These are phyloP conservation scores for Cantharis lateralis DNA, from an alignment of 2,888 invertebrate species.

Conservation along the genomic window DNA sequence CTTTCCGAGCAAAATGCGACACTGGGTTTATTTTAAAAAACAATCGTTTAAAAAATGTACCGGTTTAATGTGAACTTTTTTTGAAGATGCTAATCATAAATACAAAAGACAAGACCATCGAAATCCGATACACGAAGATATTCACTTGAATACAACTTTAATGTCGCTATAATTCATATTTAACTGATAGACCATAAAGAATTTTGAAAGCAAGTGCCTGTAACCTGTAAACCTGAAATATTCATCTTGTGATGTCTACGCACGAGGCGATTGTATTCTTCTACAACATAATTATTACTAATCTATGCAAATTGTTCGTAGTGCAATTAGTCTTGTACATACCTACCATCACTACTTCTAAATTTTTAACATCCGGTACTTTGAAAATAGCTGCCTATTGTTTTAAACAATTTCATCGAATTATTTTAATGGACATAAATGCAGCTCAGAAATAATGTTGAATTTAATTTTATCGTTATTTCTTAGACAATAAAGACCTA, in stretches of 20 bases:
- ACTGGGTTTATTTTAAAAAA: not conserved
- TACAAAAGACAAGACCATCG: slow-evolving; percentile 15
- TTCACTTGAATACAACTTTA: slow-evolving; percentile 16
- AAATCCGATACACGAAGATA: slow-evolving; percentile 20
- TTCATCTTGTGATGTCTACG: slow-evolving; percentile 7
- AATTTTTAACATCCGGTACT: slow-evolving; percentile 18
- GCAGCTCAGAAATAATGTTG: not conserved
- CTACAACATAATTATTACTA: slow-evolving; percentile 13
- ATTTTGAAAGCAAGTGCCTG: slow-evolving; percentile 2
- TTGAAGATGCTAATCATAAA: slow-evolving; percentile 3
- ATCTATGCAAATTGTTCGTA: slow-evolving; percentile 37
- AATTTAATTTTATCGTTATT: slow-evolving; percentile 26
- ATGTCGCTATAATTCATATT: slow-evolving; percentile 10
- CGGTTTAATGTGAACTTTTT: not conserved
- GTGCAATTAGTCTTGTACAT: slow-evolving; percentile 7
- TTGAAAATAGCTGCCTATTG: slow-evolving; percentile 17
- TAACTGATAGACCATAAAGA: slow-evolving; percentile 7
- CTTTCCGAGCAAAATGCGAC: not conserved
- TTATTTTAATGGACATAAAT: slow-evolving; percentile 21
- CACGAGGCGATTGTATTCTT: slow-evolving; percentile 8
- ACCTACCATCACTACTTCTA: slow-evolving; percentile 9
- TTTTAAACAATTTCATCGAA: slow-evolving; percentile 26
- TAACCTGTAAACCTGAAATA: not conserved
- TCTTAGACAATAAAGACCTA: slow-evolving; percentile 27
- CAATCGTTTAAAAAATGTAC: not conserved